Evolutionary conservation across 2,797 vertebrate genomes (phyloP).

Genomic region (Psittacula echo): DNA sequence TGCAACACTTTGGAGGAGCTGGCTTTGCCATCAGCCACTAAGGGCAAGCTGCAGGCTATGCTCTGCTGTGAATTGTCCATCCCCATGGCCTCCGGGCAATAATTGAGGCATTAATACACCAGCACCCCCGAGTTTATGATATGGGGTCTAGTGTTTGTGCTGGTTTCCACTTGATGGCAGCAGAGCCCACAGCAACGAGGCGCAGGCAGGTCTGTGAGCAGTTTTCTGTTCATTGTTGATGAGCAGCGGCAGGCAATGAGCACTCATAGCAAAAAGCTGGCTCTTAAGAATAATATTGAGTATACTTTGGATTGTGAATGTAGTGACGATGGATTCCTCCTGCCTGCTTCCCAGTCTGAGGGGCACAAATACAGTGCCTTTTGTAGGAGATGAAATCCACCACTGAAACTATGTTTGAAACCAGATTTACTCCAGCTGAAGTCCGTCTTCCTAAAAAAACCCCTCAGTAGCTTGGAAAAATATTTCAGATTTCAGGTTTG

Average conservation of each 20-base stretch:
- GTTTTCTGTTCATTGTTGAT: neutral
- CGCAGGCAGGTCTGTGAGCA: neutral
- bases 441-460: neutral
- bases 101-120: accelerated
- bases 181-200: constrained; percentile 60
- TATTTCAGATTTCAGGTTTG: neutral
- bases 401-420: neutral
- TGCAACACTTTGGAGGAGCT: neutral
- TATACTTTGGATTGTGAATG: neutral
- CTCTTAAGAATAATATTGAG: neutral
- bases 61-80: neutral
- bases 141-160: neutral
- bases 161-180: constrained; percentile 73
- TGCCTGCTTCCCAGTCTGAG: neutral
- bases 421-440: neutral
- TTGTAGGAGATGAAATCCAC: neutral
- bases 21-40: neutral
- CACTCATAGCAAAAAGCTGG: neutral
- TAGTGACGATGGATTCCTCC: neutral
- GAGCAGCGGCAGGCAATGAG: neutral
- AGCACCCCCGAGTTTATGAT: accelerated
- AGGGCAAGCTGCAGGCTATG: accelerated
- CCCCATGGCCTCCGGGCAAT: accelerated
- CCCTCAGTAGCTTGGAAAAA: neutral
- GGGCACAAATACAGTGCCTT: neutral